These are phyloP conservation scores for Penaeus chinensis DNA, from an alignment of 1,140 invertebrate genomes.

Conservation along the genomic window DNA sequence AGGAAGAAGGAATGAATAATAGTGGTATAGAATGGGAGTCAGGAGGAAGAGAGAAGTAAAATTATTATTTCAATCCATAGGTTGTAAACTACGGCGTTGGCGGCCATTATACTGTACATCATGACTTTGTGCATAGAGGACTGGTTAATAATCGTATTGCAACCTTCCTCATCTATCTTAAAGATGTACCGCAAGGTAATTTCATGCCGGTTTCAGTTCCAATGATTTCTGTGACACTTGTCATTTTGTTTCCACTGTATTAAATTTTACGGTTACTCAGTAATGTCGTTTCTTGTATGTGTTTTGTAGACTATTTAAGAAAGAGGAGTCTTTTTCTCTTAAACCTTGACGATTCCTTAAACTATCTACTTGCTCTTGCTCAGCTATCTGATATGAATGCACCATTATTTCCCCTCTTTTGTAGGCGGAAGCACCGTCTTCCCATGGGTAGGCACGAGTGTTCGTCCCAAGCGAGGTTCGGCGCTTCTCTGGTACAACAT, in stretches of 20 bases:
- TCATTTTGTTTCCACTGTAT: not conserved
- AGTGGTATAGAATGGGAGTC: too few relatives aligned
- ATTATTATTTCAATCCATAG: constrained; percentile 70
- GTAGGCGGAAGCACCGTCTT: constrained; percentile 54
- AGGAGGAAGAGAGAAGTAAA: not conserved
- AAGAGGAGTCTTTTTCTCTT: not conserved
- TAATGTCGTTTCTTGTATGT: not conserved
- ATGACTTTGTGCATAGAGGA: constrained; percentile 75
- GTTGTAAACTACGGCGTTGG: constrained; percentile 98
- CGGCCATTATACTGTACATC: constrained; percentile 96
- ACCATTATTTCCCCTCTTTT: not conserved
- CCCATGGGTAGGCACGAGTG: constrained; percentile 37
- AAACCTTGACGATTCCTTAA: not conserved
- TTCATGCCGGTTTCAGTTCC: not conserved
- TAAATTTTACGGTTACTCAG: not conserved
- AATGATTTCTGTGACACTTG: not conserved
- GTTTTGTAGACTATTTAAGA: not conserved
- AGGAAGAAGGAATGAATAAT: too few relatives aligned
- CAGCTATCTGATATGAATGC: not conserved
- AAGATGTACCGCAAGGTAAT: constrained; percentile 3
- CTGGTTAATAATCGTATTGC: constrained; percentile 72
- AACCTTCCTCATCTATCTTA: constrained; percentile 37
- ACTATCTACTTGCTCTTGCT: not conserved
- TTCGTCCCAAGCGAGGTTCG: constrained; percentile 39
- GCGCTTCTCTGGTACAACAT: constrained; percentile 53